Evolutionary conservation across 1,140 invertebrate species (phyloP), one percentile per base, ranked within the genome.

Genomic region (Ladona fulva): DNA sequence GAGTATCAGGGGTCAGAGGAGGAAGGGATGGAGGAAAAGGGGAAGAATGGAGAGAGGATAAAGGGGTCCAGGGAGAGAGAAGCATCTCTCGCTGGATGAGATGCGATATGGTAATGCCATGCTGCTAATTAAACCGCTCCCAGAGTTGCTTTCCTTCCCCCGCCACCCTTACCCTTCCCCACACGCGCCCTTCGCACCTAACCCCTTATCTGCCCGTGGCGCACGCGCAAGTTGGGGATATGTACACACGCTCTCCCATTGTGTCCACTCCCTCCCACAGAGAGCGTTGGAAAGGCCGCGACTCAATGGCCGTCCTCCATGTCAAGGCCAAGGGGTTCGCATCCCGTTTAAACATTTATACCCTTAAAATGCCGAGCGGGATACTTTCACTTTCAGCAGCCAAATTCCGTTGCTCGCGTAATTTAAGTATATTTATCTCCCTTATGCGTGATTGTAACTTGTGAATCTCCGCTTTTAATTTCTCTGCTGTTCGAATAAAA

Each of bases 81-180:
- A 12, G 52, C 16, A 22, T 66, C 52, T 16, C 52, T 22, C 75
- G 74, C 52, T 59, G 78, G 78, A 52, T 44, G 74, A 37, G 78
- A 52, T 76, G 78, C 78, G 78, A 78, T 78, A 78, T 78, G 78
- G 78, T 78, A 78, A 78, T 76, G 44, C 76, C 75, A 19, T 59
- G 75, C 52, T 75, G 44, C 78, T 78, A 78, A 78, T 78, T 78
- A 78, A 78, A 78, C 78, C 76, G 75, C 75, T 75, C 66, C n/a
- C 66, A 74, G 44, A 52, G 76, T 42, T 24, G n/a, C 25, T 24
- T 42, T n/a, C n/a, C 25, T 37, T 29, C 75, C 74, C 75, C 44
- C 59, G 29, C 29, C 42, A 25, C 75, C 74, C n/a, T n/a, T n/a
- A n/a, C n/a, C n/a, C n/a, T n/a, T n/a, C 74, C 77, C 74, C 73